Conservation (phyloP, 2,888 invertebrate species). For the Mythimna impura region DNA sequence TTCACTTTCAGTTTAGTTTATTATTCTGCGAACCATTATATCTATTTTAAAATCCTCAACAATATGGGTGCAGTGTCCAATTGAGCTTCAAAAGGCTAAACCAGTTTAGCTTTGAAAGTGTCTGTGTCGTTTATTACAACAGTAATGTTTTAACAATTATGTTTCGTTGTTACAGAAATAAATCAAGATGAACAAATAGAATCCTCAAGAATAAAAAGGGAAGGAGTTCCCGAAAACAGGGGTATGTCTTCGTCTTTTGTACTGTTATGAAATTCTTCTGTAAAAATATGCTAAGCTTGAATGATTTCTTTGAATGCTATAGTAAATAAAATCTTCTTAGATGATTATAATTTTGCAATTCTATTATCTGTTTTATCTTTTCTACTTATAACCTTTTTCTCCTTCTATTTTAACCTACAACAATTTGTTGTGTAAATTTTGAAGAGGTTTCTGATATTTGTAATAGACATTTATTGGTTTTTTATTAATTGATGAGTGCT, state of each 20-base stretch:
- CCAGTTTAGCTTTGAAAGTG: not conserved
- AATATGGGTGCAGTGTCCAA: not conserved
- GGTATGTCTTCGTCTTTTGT: slow-evolving; percentile 76
- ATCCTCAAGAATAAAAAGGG: slow-evolving; percentile 86
- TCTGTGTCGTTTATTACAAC: not conserved
- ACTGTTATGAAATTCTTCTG: slow-evolving; percentile 51
- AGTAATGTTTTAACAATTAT: not conserved
- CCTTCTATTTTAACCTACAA: slow-evolving; percentile 45
- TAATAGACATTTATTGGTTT: not conserved
- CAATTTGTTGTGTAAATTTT: slow-evolving; percentile 45
- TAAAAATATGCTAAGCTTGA: slow-evolving; percentile 72
- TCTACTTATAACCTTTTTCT: slow-evolving; percentile 54
- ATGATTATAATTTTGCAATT: slow-evolving; percentile 36
- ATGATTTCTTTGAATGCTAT: slow-evolving; percentile 59
- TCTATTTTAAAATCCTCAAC: not conserved
- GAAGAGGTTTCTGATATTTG: slow-evolving; percentile 57
- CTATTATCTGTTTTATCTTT: slow-evolving; percentile 35
- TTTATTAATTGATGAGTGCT: not conserved
- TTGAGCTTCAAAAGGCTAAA: not conserved
- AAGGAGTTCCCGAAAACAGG: slow-evolving; percentile 88
- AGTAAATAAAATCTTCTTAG: slow-evolving; percentile 31
- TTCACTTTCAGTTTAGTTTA: not conserved
- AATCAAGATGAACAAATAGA: slow-evolving; percentile 83
- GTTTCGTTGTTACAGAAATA: slow-evolving; percentile 82
- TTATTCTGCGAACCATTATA: not conserved